Conservation (phyloP, 1,140 invertebrate genomes). For the Globodera rostochiensis region DNA sequence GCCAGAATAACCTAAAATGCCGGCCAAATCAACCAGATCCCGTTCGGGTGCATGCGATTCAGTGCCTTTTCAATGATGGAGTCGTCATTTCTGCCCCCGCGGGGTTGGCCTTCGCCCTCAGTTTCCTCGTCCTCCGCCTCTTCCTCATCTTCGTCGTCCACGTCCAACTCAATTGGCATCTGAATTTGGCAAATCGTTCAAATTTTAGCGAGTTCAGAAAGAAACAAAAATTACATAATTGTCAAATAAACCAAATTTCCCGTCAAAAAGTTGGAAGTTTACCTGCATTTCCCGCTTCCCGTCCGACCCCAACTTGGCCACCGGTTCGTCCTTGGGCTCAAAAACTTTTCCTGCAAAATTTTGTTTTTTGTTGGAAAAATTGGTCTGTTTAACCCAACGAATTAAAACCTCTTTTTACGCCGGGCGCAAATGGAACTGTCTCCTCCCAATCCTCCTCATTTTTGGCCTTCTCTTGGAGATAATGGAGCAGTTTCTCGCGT, state of each 20-base stretch:
- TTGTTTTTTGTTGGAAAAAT: conserved; percentile 12
- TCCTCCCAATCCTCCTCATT: conserved; percentile 97
- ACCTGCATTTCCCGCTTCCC: conserved; percentile 65
- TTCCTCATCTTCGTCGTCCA: conserved; percentile 61
- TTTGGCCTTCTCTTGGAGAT: conserved; percentile 93
- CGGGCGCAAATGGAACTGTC: conserved; percentile 86
- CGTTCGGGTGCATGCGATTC: conserved; percentile 84
- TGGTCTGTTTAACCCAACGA: conserved; percentile 1
- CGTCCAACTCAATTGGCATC: conserved; percentile 65
- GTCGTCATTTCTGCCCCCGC: conserved; percentile 34
- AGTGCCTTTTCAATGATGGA: conserved; percentile 78
- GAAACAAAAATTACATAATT: too few relatives aligned
- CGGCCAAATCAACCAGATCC: conserved; percentile 97
- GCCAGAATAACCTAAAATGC: conserved; percentile 69
- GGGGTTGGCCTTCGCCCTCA: conserved; percentile 71
- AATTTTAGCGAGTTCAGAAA: conserved; percentile 71
- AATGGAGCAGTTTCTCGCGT: conserved; percentile 92
- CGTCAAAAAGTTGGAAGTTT: background rate
- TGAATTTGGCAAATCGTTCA: conserved; percentile 16
- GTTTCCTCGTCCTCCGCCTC: conserved; percentile 35
- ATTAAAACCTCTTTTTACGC: conserved; percentile 81
- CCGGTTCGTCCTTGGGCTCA: conserved; percentile 48
- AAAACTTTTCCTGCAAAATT: conserved; percentile 54
- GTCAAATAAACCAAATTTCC: too few relatives aligned
- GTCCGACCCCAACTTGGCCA: conserved; percentile 43